Percentiles rank a stretch among this genome's conserved stretches.
These are phyloP conservation scores for Meloidogyne exigua DNA, from an alignment of 1,140 invertebrate genomes.

Conservation along the genomic window DNA sequence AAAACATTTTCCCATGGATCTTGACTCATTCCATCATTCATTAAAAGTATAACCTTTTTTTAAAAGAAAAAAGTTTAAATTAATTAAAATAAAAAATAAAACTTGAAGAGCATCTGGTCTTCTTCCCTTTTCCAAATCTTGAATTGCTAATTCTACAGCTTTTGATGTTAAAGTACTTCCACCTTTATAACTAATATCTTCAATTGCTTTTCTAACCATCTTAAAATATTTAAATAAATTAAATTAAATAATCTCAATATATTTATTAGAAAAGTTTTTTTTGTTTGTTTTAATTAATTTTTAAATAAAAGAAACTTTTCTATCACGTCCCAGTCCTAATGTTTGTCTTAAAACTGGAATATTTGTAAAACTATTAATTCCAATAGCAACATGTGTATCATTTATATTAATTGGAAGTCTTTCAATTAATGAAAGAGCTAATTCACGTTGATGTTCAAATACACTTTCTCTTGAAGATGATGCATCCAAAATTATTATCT, in stretches of 20 bases:
- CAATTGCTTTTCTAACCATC: slow-evolving; percentile 58
- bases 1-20: slow-evolving; percentile 54
- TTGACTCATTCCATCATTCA: slow-evolving; percentile 61
- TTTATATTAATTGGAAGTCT: slow-evolving; percentile 51
- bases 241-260: too few relatives aligned
- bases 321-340: slow-evolving; percentile 52
- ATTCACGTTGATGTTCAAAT: slow-evolving; percentile 57
- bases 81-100: not conserved
- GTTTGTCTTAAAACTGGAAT: slow-evolving; percentile 51
- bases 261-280: too few relatives aligned
- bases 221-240: slow-evolving; percentile 26
- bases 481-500: slow-evolving; percentile 58
- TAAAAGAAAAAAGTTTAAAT: slow-evolving; percentile 16
- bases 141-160: slow-evolving; percentile 55
- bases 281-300: slow-evolving; percentile 5
- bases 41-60: slow-evolving; percentile 49
- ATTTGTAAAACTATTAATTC: slow-evolving; percentile 58
- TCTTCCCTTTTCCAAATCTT: slow-evolving; percentile 48
- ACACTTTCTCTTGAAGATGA: slow-evolving; percentile 57
- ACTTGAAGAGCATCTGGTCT: slow-evolving; percentile 49
- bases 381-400: slow-evolving; percentile 53
- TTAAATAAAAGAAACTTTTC: slow-evolving; percentile 32
- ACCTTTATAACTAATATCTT: slow-evolving; percentile 55
- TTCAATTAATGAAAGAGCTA: slow-evolving; percentile 55
- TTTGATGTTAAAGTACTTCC: slow-evolving; percentile 55